Base-by-base conservation (phyloP, 2,113 vertebrate genomes). In the Solenodon paradoxus region DNA sequence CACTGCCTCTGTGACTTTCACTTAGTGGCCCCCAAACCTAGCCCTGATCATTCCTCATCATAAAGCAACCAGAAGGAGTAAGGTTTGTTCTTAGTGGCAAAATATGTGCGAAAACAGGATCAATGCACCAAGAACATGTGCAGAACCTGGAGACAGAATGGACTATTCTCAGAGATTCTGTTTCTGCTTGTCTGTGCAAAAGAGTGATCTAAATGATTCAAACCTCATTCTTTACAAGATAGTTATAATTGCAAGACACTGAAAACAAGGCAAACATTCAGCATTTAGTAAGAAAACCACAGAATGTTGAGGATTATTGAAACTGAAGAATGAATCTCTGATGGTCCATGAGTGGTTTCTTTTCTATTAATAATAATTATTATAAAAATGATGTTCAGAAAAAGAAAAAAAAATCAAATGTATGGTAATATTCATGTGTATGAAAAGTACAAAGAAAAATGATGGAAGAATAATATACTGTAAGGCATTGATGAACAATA, bases 371-470 rank as follows among this genome's bases (percentile, higher is more conserved):
- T 72, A 91, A 40, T 63, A n/a, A 63, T 78, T 85, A 9, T 69
- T 69, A 59, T 51, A 51, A 87, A 90, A 42, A 66, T 15, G 24
- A 12, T 13, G 22, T 66, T 84, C 49, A 66, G 4, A 5, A 42
- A 16, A 38, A n/a, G 63, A 72, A 92, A 71, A 22, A 53, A 86
- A 82, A 55, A 68, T 83, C 40, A 35, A 2, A 78, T 19, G 24
- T 68, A 63, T 16, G 4, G 15, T 80, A 20, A 20, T 19, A 75
- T 28, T 77, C 57, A 1, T 35, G 28, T 80, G 5, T 3, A 53
- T 61, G 55, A 64, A 64, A 69, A 80, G 93, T 88, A 47, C 19
- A 91, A 87, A 64, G 51, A 40, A 45, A 75, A 89, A 51, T 28
- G 15, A 47, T 9, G 49, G 5, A 61, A 30, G 3, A 92, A 85